Percentiles rank a stretch among this genome's conserved stretches.
Evolutionary conservation across 2,113 vertebrate species (phyloP).

Genomic region (Gambusia holbrooki): DNA sequence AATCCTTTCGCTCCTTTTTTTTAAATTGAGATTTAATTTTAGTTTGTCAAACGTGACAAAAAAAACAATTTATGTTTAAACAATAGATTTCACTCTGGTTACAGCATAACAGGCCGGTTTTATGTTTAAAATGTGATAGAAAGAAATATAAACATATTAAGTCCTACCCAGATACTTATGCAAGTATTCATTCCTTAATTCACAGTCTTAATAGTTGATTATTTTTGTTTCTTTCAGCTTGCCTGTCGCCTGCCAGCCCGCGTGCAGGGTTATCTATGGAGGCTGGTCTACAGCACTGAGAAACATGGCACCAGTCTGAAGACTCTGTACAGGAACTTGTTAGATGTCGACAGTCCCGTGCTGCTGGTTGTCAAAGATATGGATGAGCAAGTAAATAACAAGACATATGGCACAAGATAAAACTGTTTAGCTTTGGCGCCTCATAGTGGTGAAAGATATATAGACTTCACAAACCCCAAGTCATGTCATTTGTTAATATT

Average conservation of each 20-base stretch:
- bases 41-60: no score
- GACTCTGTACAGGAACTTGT: constrained; percentile 91
- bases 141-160: no score
- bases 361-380: constrained; percentile 94
- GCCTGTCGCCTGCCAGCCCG: constrained; percentile 89
- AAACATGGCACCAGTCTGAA: constrained; percentile 95
- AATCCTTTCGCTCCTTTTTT: no score
- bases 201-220: background rate
- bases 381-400: constrained; percentile 88
- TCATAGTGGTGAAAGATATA: background rate
- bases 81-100: no score
- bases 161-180: no score
- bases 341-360: constrained; percentile 89
- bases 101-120: no score
- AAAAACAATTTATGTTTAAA: no score
- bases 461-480: background rate
- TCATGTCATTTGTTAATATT: background rate
- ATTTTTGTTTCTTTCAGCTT: constrained; percentile 78
- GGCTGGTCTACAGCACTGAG: constrained; percentile 89
- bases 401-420: background rate
- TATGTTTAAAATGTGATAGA: no score
- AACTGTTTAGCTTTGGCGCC: background rate
- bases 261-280: constrained; percentile 94
- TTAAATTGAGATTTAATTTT: no score
- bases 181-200: no score